Evolutionary conservation across 2,797 vertebrate genomes (phyloP), one percentile per base, ranked within the genome.

Genomic region (Parotocinclus haroldoi): DNA sequence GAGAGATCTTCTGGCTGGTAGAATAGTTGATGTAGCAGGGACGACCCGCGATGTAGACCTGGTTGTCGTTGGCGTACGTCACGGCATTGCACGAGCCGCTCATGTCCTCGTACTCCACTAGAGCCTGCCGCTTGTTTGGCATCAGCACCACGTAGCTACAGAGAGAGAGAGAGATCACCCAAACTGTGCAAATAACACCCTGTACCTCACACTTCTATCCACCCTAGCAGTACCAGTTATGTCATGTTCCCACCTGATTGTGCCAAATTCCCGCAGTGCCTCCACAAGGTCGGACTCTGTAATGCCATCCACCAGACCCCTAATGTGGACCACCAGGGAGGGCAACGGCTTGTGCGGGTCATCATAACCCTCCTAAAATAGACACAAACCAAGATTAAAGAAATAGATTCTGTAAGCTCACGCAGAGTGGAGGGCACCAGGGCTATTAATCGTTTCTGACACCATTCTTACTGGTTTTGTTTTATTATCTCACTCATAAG

Each of bases 1-100:
- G 88, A 0, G 96, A 98, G 66, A 98, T 98, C 81, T 98, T 98
- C 84, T 98, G 96, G 82, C 95, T 97, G 13, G 96, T 98, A 64
- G 96, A 98, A 74, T 97, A 98, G 75, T 98, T 98, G 76, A 98
- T 95, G 69, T 97, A 98, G 36, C 94, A 94, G 0, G 96, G 93
- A 46, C 98, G 94, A 0, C 95, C 96, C 0, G 92, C 94, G 0
- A 98, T 95, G 79, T 96, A 98, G 74, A 98, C 95, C 72, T 98
- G 95, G 87, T 95, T 98, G 80, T 95, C 94, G 0, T 93, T 91
- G 0, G 96, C 95, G 13, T 94, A 98, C 7, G 93, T 97, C 1
- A 98, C 96, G 0, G 95, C 95, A 0, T 93, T 96, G 77, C 93
- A 92, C 49, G 96, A 95, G 7, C 94, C 93, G 4, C 91, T 89